Conservation (phyloP, 1,140 invertebrate species). For the Heliothis subflexa region DNA sequence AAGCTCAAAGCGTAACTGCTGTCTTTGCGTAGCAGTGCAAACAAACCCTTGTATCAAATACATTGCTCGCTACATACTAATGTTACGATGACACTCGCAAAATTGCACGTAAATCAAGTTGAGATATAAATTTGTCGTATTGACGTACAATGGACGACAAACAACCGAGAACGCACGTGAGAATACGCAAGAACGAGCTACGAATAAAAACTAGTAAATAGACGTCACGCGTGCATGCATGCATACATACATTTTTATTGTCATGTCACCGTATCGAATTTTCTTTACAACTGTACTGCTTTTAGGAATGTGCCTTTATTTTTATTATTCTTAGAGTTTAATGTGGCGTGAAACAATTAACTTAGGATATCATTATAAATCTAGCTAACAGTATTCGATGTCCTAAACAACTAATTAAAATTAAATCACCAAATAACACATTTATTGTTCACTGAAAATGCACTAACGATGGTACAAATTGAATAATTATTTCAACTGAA, state of each 20-base stretch:
- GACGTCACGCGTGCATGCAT: not conserved
- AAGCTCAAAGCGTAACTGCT: not conserved
- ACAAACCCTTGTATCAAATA: conserved; percentile 15
- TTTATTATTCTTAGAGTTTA: too few species aligned
- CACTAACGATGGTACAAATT: too few species aligned
- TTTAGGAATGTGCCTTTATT: too few species aligned
- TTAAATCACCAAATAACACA: too few species aligned
- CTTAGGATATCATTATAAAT: too few species aligned
- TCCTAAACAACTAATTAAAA: too few species aligned
- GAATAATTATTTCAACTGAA: too few species aligned
- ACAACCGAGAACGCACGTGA: conserved; percentile 6
- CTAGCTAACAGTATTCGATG: too few species aligned
- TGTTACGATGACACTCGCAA: conserved; percentile 34
- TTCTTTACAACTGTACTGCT: too few species aligned
- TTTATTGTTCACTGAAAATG: too few species aligned
- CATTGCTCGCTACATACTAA: conserved; percentile 43
- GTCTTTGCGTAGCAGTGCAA: not conserved
- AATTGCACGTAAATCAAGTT: conserved; percentile 61
- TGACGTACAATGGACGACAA: conserved; percentile 42
- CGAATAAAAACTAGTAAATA: conserved; percentile 35
- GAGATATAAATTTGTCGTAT: conserved; percentile 53
- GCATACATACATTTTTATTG: not conserved
- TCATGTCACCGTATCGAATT: too few species aligned
- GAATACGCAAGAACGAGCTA: not conserved
- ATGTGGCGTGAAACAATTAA: too few species aligned